phyloP scores from a whole-genome alignment of 2,113 vertebrate species.

The Puffinus mauretanicus region DNA sequence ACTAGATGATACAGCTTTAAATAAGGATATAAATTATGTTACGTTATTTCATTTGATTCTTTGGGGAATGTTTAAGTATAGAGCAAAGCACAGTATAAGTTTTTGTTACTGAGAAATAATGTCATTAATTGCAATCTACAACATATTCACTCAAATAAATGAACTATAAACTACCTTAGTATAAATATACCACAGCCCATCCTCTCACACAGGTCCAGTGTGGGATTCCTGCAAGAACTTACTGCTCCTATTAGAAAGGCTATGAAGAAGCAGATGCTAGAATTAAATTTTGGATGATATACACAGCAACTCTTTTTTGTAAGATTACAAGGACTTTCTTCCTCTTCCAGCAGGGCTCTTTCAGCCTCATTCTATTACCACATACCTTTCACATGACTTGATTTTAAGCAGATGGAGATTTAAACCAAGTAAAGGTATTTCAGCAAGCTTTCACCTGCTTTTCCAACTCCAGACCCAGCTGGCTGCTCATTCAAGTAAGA shows the following conservation, averaged over 20 bases:
- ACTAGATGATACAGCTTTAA: background rate
- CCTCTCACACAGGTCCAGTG: background rate
- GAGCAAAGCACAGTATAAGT: background rate
- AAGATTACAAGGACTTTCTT: background rate
- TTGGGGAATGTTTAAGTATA: background rate
- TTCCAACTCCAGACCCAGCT: background rate
- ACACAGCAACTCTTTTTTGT: background rate
- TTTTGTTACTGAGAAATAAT: background rate
- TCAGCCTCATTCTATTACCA: background rate
- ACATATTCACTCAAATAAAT: background rate
- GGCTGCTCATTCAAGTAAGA: background rate
- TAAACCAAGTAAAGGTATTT: background rate
- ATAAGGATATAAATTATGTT: background rate
- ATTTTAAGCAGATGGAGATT: background rate
- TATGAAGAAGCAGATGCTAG: background rate
- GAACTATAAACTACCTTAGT: background rate
- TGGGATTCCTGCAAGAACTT: background rate
- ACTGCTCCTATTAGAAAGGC: background rate
- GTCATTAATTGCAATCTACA: background rate
- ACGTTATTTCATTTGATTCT: background rate
- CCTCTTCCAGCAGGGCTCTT: background rate
- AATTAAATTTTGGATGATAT: background rate
- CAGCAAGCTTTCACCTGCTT: background rate
- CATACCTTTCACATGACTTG: accelerated
- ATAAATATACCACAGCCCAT: background rate